Base-by-base conservation (phyloP, 2,888 invertebrate genomes). In the Aphidius colemani region DNA sequence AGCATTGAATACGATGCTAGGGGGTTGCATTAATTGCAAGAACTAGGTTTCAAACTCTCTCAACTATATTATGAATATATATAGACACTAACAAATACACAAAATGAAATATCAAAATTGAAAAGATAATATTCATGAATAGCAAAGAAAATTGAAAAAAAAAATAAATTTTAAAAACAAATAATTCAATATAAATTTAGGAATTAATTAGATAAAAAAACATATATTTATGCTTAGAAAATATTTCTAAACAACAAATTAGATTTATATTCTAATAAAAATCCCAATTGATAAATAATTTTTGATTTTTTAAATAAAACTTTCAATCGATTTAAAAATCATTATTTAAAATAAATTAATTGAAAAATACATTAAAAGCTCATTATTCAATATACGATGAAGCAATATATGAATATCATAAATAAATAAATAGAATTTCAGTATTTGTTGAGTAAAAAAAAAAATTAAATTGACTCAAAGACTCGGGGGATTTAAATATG, bases 21-120 rank as follows among this genome's bases (percentile, higher is more conserved):
- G 6, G 51, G 51, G 44, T 30, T 30, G 40, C 45, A 46, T 51
- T 63, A 63, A 63, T 63, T 63, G 57, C 51, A 58, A 39, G 51
- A 43, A 50, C 49, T 44, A 30, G 30, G 30, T 30, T 30, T 30
- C 30, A 30, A 30, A 30, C 30, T 30, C 30, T 30, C 30, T 30
- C 30, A 30, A 30, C 30, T 30, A 30, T 30, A 30, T 30, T 30
- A 30, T 30, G 30, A 30, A 30, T 30, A 56, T 44, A 56, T 49
- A 18, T 49, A 44, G 13, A 30, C 45, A 9, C 40, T 9, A 40
- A 13, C 13, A 13, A 10, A n/a, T 40, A 13, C 9, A 40, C 13
- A 40, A 49, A 46, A 6, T 46, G 46, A 8, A 45, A 39, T 48
- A 48, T 41, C 11, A 40, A 39, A 13, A 7, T 49, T 40, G 41